Evolutionary conservation across 2,113 vertebrate genomes (phyloP).

Genomic region (Pholis gunnellus): DNA sequence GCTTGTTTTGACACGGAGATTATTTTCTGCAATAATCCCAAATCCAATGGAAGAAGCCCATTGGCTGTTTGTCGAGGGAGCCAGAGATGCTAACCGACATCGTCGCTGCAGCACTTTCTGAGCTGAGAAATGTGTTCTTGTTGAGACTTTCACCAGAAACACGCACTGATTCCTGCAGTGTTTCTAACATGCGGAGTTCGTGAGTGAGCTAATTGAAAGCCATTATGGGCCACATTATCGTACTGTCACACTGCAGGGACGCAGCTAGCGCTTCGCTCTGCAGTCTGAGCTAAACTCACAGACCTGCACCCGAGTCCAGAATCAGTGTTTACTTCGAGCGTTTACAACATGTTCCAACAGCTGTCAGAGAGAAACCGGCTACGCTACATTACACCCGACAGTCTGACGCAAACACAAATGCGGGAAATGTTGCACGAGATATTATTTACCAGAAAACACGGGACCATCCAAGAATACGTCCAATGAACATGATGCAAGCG

Average conservation of each 20-base stretch:
- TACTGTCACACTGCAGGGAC: constrained; percentile 50
- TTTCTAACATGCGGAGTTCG: constrained; percentile 6
- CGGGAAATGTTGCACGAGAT: constrained; percentile 35
- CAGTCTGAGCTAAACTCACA: background rate
- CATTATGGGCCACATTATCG: constrained; percentile 64
- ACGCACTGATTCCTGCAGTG: background rate
- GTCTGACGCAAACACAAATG: background rate
- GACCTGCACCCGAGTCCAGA: constrained; percentile 25
- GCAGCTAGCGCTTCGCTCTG: constrained; percentile 8
- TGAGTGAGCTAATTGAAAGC: constrained; percentile 67
- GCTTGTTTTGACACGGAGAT: too few relatives aligned
- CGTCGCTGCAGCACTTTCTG: too few relatives aligned
- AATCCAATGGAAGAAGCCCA: background rate
- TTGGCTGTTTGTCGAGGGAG: too few relatives aligned
- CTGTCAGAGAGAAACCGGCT: background rate
- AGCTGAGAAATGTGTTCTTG: background rate
- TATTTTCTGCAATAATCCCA: background rate
- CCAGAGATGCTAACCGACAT: background rate
- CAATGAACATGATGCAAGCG: constrained; percentile 50
- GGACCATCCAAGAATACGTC: constrained; percentile 6
- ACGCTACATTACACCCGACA: background rate
- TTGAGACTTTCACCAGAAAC: background rate
- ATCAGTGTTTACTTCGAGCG: background rate
- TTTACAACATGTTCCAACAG: constrained; percentile 13
- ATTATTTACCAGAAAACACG: constrained; percentile 32